A percentile compares a stretch with the other conserved stretches of the same genome.
These are phyloP conservation scores for Papilio glaucus DNA, from an alignment of 1,140 invertebrate species.

Conservation along the genomic window DNA sequence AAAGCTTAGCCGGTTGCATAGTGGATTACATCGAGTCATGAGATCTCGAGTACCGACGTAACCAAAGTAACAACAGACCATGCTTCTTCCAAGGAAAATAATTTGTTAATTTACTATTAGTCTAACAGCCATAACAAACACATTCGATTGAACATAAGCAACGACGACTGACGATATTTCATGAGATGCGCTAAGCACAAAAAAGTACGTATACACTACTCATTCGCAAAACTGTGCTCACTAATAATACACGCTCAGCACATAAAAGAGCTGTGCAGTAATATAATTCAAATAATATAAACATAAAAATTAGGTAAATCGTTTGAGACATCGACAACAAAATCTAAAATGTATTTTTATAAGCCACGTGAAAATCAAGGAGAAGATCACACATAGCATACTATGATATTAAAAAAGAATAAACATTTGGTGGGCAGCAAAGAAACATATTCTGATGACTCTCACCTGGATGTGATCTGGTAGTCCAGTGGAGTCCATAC, in stretches of 20 bases:
- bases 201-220: not conserved
- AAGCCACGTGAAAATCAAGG: no score
- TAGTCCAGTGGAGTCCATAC: slow-evolving; percentile 94
- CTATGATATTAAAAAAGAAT: no score
- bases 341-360: no score
- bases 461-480: slow-evolving; percentile 91
- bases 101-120: not conserved
- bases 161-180: not conserved
- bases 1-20: not conserved
- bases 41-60: not conserved
- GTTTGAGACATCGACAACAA: not conserved
- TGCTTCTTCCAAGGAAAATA: not conserved
- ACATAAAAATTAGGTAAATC: not conserved
- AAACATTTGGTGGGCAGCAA: no score
- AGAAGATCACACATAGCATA: no score
- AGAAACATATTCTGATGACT: not conserved
- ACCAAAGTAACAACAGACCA: not conserved
- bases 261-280: not conserved
- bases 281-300: not conserved
- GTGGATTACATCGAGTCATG: not conserved
- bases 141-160: not conserved
- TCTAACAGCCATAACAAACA: not conserved
- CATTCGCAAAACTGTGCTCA: not conserved
- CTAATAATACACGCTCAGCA: not conserved
- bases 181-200: not conserved